Evolutionary conservation across 2,888 invertebrate genomes (phyloP), one percentile per base, ranked within the genome.

Genomic region (Agrotis exclamationis): DNA sequence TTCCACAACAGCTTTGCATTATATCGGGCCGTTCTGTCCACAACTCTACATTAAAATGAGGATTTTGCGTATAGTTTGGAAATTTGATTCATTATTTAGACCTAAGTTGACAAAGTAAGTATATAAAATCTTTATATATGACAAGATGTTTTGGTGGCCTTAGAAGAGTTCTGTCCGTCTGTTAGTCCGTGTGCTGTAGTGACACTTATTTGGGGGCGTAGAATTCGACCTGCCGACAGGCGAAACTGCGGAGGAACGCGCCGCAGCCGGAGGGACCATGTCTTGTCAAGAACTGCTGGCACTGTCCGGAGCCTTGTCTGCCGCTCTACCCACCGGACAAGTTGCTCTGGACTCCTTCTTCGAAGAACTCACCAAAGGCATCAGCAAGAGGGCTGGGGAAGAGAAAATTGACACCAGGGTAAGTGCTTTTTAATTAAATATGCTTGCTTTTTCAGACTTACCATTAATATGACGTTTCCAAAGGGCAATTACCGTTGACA

Each of bases 271-370:
- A 47, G 97, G 97, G 28, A 97, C 97, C 63, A 97, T 98, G 97
- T 98, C 98, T 0, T 99, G 99, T 92, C 99, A 99, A 93, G 99
- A 99, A 93, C 96, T 99, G 44, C 96, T 99, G 73, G 99, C 99
- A n/a, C 96, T 99, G 66, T 98, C 98, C 62, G 99, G 99, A 14
- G 99, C 99, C 0, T 97, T 99, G 67, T 98, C 99, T 77, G 99
- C 99, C 0, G 98, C 99, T 0, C 94, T 99, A 76, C 99, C 99
- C 3, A 99, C 99, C 6, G 98, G 98, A 24, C 98, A 98, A 92
- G 97, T 98, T 56, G 98, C 98, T 18, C 94, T 98, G 63, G 98
- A 98, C 89, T 98, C 98, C 0, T 98, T 98, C 93, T 97, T 98
- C 88, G 97, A 97, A 88, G 98, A 98, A 62, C 95, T 98, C 59